Conservation (phyloP, 1,140 invertebrate genomes). For the Thalassaphorura encarpata region DNA sequence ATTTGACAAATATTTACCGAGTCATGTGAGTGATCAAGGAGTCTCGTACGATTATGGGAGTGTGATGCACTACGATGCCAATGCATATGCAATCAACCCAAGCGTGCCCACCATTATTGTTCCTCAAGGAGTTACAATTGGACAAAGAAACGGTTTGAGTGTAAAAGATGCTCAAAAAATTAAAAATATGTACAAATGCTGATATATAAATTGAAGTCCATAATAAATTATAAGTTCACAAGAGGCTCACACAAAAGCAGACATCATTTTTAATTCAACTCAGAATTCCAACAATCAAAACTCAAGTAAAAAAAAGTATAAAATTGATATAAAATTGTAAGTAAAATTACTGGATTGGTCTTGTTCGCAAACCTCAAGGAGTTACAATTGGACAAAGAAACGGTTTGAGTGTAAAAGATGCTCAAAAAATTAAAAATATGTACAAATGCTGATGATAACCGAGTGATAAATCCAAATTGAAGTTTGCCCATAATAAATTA, state of each 20-base stretch:
- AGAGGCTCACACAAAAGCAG: too few species aligned
- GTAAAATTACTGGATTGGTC: too few species aligned
- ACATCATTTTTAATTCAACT: too few species aligned
- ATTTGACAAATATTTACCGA: conserved; percentile 10
- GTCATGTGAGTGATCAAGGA: not conserved
- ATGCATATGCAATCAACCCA: conserved; percentile 25
- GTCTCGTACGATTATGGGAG: conserved; percentile 23
- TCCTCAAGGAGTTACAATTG: not conserved
- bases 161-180: conserved; percentile 55
- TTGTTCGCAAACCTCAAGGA: not conserved
- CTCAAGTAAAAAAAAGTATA: too few species aligned
- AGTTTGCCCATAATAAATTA: too few species aligned
- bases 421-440: conserved; percentile 56
- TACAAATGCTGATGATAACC: conserved; percentile 42
- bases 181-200: conserved; percentile 54
- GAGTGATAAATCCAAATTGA: not conserved
- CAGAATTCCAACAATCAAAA: too few species aligned
- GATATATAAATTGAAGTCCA: too few species aligned
- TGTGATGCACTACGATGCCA: conserved; percentile 31
- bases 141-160: not conserved
- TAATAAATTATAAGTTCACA: too few species aligned
- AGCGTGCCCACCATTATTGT: conserved; percentile 32
- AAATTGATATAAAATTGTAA: too few species aligned
- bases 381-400: conserved; percentile 49
- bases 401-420: conserved; percentile 54